Percentiles rank a stretch among this genome's conserved stretches.
Evolutionary conservation across 2,113 vertebrate genomes (phyloP).

Genomic region (Pleuronectes platessa): DNA sequence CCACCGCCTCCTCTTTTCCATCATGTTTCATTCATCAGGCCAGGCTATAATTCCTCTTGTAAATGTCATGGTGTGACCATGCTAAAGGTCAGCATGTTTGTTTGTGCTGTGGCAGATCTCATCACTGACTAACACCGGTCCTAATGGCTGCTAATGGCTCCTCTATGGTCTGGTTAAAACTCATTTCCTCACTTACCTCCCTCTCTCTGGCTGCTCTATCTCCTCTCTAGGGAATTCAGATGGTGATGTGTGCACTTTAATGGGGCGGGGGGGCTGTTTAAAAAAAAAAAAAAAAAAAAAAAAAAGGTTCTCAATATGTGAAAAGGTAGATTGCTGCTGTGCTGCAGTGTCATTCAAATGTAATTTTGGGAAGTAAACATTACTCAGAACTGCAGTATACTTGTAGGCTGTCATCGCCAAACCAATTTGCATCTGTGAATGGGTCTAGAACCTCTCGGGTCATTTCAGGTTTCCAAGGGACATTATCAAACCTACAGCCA

Average conservation of each 20-base stretch:
- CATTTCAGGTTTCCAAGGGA: neutral
- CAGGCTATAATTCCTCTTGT: slow-evolving; percentile 63
- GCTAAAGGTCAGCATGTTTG: slow-evolving; percentile 80
- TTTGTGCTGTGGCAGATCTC: slow-evolving; percentile 69
- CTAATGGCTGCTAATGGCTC: slow-evolving; percentile 70
- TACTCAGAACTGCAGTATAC: neutral
- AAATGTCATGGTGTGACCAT: slow-evolving; percentile 75
- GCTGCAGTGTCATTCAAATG: slow-evolving; percentile 1
- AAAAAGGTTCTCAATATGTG: slow-evolving; percentile 2
- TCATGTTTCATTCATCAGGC: slow-evolving; percentile 59
- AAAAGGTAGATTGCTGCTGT: neutral
- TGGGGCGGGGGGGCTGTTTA: neutral
- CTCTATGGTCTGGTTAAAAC: slow-evolving; percentile 53
- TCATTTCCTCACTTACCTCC: slow-evolving; percentile 51
- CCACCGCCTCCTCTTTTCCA: slow-evolving; percentile 14
- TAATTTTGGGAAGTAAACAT: neutral
- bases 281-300: neutral
- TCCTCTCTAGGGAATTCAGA: slow-evolving; percentile 16
- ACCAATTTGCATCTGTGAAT: neutral
- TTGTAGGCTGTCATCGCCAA: neutral
- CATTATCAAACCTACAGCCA: neutral
- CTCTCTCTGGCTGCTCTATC: neutral
- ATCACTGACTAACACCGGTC: slow-evolving; percentile 67
- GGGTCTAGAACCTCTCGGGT: neutral
- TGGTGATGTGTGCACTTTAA: slow-evolving; percentile 31